A percentile compares a stretch with the other conserved stretches of the same genome.
Conservation (phyloP, 2,113 vertebrate species). For the Sorex araneus region DNA sequence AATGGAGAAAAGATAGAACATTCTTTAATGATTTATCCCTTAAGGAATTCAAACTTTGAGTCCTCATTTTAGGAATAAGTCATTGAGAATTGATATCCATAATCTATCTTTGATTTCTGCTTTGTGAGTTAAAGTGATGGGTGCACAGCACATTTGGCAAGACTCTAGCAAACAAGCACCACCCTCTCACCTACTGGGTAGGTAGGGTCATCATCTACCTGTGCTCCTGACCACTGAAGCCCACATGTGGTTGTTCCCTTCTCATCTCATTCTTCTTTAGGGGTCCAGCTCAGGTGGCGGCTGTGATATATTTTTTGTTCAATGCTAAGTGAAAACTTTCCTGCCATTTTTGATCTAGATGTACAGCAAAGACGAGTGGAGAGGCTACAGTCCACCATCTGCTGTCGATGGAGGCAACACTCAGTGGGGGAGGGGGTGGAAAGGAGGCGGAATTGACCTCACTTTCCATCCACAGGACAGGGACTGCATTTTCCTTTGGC, state of each 20-base stretch:
- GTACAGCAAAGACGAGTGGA: neutral
- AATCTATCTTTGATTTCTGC: conserved; percentile 18
- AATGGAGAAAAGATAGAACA: neutral
- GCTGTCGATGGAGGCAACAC: neutral
- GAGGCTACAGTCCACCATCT: too few species aligned
- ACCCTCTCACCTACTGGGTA: neutral
- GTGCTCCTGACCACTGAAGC: neutral
- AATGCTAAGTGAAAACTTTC: too few species aligned
- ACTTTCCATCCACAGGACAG: too few species aligned
- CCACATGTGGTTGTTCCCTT: neutral
- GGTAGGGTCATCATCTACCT: accelerated
- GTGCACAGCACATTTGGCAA: neutral
- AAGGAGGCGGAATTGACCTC: neutral
- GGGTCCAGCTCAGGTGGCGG: neutral
- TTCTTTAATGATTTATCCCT: conserved; percentile 1
- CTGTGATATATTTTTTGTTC: too few species aligned
- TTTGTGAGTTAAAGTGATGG: neutral
- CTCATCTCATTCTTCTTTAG: neutral
- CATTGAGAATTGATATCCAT: neutral
- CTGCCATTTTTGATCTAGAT: neutral
- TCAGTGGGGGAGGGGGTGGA: neutral
- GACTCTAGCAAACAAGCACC: neutral
- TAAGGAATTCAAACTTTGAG: neutral
- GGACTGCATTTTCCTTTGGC: neutral
- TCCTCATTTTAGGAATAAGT: neutral